These are phyloP conservation scores for Ptyas mucosa DNA, from an alignment of 2,113 vertebrate species.

Conservation along the genomic window DNA sequence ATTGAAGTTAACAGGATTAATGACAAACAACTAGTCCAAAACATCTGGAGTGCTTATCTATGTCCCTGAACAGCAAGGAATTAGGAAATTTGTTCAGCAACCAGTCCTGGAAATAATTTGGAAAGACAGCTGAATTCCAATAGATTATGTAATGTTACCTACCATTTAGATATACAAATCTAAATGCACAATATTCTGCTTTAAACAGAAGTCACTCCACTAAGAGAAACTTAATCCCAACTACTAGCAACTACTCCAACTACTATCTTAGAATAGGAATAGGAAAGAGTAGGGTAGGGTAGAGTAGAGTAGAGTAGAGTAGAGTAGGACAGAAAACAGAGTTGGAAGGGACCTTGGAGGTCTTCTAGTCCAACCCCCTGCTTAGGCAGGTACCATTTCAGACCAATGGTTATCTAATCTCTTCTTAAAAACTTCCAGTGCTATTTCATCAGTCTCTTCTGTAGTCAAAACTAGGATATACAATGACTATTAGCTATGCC, in stretches of 20 bases:
- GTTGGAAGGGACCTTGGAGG: no score
- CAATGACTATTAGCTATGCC: constrained; percentile 38
- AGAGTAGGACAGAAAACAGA: no score
- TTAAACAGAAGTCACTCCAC: constrained; percentile 48
- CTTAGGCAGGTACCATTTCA: no score
- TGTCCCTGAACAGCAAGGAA: not conserved
- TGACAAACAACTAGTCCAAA: not conserved
- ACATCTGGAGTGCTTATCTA: not conserved
- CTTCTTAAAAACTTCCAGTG: not conserved
- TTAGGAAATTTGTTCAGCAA: not conserved
- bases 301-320: no score
- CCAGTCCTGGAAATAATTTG: not conserved
- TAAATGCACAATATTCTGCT: constrained; percentile 45
- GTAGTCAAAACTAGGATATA: not conserved
- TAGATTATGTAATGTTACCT: constrained; percentile 17
- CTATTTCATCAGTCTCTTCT: constrained; percentile 56
- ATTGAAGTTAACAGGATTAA: not conserved
- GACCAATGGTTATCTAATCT: no score
- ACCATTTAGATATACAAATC: constrained; percentile 24
- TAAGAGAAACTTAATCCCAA: constrained; percentile 42
- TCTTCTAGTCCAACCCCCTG: no score
- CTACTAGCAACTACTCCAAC: constrained; percentile 22
- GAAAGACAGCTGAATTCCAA: constrained; percentile 27
- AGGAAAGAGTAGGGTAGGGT: no score
- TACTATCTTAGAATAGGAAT: no score